Conservation (phyloP, 2,888 invertebrate species). For the Polyommatus iphigenia region DNA sequence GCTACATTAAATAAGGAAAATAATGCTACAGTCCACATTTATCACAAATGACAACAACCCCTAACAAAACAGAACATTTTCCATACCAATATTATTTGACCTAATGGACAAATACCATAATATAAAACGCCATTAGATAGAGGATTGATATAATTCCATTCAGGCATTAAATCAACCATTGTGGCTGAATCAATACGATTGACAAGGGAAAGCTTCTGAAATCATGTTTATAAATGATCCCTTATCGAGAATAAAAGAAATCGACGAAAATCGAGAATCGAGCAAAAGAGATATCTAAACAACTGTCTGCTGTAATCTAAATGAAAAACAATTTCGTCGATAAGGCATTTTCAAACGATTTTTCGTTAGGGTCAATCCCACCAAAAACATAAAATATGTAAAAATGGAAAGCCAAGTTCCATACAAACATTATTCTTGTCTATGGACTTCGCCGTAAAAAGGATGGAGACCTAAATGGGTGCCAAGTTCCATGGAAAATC, state of each 20-base stretch:
- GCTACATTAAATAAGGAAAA: too few relatives aligned
- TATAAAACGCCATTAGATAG: slow-evolving; percentile 1
- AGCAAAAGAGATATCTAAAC: not conserved
- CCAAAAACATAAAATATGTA: too few relatives aligned
- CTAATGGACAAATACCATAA: not conserved
- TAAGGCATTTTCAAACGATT: not conserved
- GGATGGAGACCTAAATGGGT: too few relatives aligned
- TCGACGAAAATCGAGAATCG: not conserved
- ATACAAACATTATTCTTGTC: too few relatives aligned
- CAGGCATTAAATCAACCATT: slow-evolving; percentile 3
- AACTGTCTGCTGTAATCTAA: not conserved
- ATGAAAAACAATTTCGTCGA: not conserved
- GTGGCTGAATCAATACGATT: not conserved
- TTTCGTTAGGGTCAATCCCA: not conserved
- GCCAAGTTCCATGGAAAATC: too few relatives aligned
- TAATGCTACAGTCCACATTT: not conserved
- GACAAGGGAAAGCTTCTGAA: not conserved
- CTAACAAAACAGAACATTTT: not conserved
- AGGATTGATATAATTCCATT: not conserved
- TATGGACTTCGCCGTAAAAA: too few relatives aligned
- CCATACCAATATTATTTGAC: not conserved
- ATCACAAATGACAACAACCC: not conserved
- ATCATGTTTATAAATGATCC: slow-evolving; percentile 11
- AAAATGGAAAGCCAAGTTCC: too few relatives aligned
- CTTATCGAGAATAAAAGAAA: not conserved